These are phyloP conservation scores for Pammene aurita DNA, from an alignment of 2,888 invertebrate species.

Conservation along the genomic window DNA sequence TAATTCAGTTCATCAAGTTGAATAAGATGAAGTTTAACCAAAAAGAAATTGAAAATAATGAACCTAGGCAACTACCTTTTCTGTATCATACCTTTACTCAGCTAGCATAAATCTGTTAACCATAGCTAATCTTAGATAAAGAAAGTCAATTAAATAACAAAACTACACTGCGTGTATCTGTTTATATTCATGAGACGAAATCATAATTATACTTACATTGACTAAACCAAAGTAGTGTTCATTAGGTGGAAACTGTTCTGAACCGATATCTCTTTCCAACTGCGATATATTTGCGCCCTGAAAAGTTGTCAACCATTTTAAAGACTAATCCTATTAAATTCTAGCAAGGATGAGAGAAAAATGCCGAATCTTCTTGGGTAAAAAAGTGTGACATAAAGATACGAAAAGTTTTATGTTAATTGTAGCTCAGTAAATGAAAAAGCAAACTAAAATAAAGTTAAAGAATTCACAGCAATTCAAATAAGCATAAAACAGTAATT, in stretches of 20 bases:
- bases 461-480: slow-evolving; percentile 36
- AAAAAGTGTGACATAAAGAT: slow-evolving; percentile 14
- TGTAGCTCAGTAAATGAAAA: neutral
- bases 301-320: slow-evolving; percentile 47
- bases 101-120: slow-evolving; percentile 1
- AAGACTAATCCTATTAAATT: slow-evolving; percentile 5
- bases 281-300: slow-evolving; percentile 99
- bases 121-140: neutral
- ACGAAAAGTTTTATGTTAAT: neutral
- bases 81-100: neutral
- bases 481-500: slow-evolving; percentile 53
- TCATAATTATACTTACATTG: slow-evolving; percentile 88
- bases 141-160: neutral
- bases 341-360: slow-evolving; percentile 42
- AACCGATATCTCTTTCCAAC: slow-evolving; percentile 99
- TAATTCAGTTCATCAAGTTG: too few relatives aligned
- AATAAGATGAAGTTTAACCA: too few relatives aligned
- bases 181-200: slow-evolving; percentile 25
- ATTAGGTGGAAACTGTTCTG: slow-evolving; percentile 98
- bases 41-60: too few relatives aligned
- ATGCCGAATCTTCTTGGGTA: slow-evolving; percentile 48
- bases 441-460: slow-evolving; percentile 18
- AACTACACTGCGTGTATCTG: slow-evolving; percentile 1
- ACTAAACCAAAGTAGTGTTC: slow-evolving; percentile 99
- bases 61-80: too few relatives aligned